These are phyloP conservation scores for Drosophila nigricruria DNA, from an alignment of 2,888 invertebrate species.

Conservation along the genomic window DNA sequence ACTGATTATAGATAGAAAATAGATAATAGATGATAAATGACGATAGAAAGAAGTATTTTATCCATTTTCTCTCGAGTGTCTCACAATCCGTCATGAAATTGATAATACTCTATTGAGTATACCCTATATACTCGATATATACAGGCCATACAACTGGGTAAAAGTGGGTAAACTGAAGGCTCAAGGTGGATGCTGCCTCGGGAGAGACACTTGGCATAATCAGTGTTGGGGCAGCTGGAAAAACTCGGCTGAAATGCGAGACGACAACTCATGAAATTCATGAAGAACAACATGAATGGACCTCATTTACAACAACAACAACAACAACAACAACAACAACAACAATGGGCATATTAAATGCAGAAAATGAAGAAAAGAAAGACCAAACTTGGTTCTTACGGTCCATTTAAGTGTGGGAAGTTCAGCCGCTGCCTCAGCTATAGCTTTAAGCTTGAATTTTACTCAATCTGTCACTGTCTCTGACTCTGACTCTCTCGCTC, in stretches of 20 bases:
- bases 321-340: background rate
- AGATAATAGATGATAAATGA: background rate
- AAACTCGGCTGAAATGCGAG: slow-evolving; percentile 44
- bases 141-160: slow-evolving; percentile 6
- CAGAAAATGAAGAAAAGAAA: slow-evolving; percentile 6
- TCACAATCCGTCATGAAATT: background rate
- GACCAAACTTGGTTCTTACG: slow-evolving; percentile 22
- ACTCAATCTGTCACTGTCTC: slow-evolving; percentile 9
- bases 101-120: background rate
- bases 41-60: background rate
- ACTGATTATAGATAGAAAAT: background rate
- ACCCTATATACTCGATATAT: background rate
- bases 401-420: slow-evolving; percentile 43
- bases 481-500: background rate
- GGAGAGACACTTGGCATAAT: slow-evolving; percentile 63
- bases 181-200: slow-evolving; percentile 43
- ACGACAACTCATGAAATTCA: slow-evolving; percentile 70
- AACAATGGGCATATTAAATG: background rate
- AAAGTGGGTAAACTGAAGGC: slow-evolving; percentile 26
- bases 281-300: slow-evolving; percentile 48
- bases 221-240: slow-evolving; percentile 51
- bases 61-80: background rate
- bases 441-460: slow-evolving; percentile 22
- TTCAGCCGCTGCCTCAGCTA: slow-evolving; percentile 11
- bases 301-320: slow-evolving; percentile 30